Conservation (phyloP, 2,888 invertebrate species). For the Aspidiotus rigidus region DNA sequence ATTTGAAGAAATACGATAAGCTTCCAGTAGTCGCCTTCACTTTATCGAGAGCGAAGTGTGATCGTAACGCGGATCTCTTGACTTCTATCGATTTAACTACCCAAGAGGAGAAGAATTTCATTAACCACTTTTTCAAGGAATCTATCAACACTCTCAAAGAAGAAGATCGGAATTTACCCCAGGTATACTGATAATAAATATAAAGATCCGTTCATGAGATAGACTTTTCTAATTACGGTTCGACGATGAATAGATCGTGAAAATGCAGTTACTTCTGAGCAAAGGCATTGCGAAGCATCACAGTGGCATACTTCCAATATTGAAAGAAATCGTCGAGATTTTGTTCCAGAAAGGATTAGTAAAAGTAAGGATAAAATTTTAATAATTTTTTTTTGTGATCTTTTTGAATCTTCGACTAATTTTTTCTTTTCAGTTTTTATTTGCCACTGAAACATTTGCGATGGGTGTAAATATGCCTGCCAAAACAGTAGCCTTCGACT, state of each 20-base stretch:
- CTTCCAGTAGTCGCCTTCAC: constrained; percentile 92
- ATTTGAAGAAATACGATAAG: constrained; percentile 69
- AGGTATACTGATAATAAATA: constrained; percentile 47
- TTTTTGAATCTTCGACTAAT: neutral
- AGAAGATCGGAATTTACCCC: constrained; percentile 79
- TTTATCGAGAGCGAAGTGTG: constrained; percentile 75
- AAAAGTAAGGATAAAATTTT: constrained; percentile 49
- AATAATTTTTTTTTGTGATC: neutral
- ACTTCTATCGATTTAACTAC: constrained; percentile 50
- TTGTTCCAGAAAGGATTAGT: constrained; percentile 88
- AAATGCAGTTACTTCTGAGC: constrained; percentile 60
- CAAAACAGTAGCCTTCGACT: constrained; percentile 92
- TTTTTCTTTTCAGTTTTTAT: constrained; percentile 62
- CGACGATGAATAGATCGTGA: constrained; percentile 46
- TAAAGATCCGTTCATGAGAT: neutral
- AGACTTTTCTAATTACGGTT: neutral
- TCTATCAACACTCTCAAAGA: constrained; percentile 74
- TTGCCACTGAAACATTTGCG: constrained; percentile 99
- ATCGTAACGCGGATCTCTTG: constrained; percentile 51
- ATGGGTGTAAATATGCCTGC: constrained; percentile 99
- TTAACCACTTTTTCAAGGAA: constrained; percentile 74
- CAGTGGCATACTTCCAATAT: constrained; percentile 91
- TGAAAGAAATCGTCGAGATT: constrained; percentile 99
- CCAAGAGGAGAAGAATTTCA: constrained; percentile 70
- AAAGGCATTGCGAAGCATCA: constrained; percentile 96